Base-by-base conservation (phyloP, 2,797 vertebrate species). In the Telmatherina bonti region DNA sequence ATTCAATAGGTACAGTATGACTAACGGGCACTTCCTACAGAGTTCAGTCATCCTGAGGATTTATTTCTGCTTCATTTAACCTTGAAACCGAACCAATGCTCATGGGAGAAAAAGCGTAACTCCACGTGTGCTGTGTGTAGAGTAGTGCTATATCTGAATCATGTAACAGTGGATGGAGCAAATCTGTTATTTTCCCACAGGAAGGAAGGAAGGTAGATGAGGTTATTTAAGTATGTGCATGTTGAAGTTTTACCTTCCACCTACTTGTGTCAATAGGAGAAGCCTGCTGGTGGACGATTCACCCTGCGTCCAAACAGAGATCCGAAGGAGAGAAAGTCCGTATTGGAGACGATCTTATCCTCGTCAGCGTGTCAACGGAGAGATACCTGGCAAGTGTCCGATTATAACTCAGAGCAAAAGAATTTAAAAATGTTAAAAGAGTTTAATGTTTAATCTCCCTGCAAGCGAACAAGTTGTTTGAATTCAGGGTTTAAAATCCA, bases 221-320 rank as follows among this genome's bases (percentile, higher is more conserved):
- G 13, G 2, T 4, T 59, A 31, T 62, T 20, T 26, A 71, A 72
- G 65, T 45, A 8, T 38, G 45, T 12, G 0, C 33, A n/a, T 45
- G 5, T 61, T 57, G 55, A 33, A 24, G 18, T 54, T 61, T 18
- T 56, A 3, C 36, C 16, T 57, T 52, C 2, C 2, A 30, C 22
- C 49, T 72, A 41, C 7, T 62, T 29, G 29, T 75, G 33, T 74
- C 43, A 38, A 49, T 62, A 99, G 98, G 98, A 83, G 98, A 99
- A 86, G 93, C 97, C 53, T 99, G 97, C 86, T 99, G 98, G 98
- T 99, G 98, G 98, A 99, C 97, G 60, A 99, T 99, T 89, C 98
- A 99, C 78, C 98, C 98, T 31, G 97, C 98, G 38, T 99, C 98
- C 60, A 99, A 99, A 89, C 98, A 99, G 91, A 96, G 98, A 55